Evolutionary conservation across 2,113 vertebrate genomes (phyloP), one percentile per base, ranked within the genome.

Genomic region (Catharus minimus): DNA sequence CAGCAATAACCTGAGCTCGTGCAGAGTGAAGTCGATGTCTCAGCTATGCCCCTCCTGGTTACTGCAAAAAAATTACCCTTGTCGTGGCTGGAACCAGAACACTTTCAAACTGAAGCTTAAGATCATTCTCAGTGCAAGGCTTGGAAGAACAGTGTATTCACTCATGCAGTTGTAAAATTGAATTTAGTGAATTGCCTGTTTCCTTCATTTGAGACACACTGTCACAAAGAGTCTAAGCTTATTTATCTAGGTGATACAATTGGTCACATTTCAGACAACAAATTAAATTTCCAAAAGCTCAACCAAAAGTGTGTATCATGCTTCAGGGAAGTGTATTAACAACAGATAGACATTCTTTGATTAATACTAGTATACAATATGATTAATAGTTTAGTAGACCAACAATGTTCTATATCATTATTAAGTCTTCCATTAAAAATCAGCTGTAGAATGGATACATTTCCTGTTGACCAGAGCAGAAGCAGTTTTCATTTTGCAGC

Each of bases 231-330:
- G 27, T 52, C 36, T 36, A 68, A 24, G 19, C 7, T 28, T 7
- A 57, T 69, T 76, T 57, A 33, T 65, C 19, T 52, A 57, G 53
- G 9, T 28, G 21, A 56, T 14, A n/a, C 4, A 73, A 46, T 7
- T 30, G 16, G 23, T 49, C 15, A 55, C 24, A 39, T 84, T 77
- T 76, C 72, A 77, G 32, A 32, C 10, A 79, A 58, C 6, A 77
- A 82, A 79, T 46, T 33, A 60, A 16, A 57, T 56, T 69, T 89
- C 60, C 56, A 60, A 60, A 91, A 78, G n/a, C 8, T 71, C 75
- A 71, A 68, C 2, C 0, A 4, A 13, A 71, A 71, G 14, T 46
- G 9, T 50, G 8, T 13, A 53, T 73, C 33, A 77, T 0, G 2
- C n/a, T 64, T 52, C 8, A 67, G 13, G 53, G 20, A 76, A 88